These are phyloP conservation scores for Mormyrus lacerda DNA, from an alignment of 2,113 vertebrate genomes.

Conservation along the genomic window DNA sequence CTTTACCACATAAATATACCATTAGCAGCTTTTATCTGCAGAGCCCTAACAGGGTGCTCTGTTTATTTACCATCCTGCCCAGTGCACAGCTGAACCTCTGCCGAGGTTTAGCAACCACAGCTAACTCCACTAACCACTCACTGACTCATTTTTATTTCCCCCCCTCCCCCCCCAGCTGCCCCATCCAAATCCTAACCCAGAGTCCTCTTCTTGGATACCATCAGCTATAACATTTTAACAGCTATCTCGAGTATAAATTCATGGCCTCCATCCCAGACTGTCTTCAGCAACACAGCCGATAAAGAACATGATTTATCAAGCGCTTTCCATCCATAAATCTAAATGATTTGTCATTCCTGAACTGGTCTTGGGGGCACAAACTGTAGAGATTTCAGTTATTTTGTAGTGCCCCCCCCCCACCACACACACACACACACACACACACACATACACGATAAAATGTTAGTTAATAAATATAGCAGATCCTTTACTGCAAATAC, in stretches of 20 bases:
- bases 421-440: too few relatives aligned
- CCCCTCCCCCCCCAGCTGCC: background rate
- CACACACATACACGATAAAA: background rate
- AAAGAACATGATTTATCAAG: background rate
- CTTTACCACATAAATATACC: slow-evolving; percentile 4
- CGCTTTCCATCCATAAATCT: background rate
- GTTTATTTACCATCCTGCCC: background rate
- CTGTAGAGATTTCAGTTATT: background rate
- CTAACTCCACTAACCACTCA: background rate
- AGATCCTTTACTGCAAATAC: background rate
- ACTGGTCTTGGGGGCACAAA: background rate
- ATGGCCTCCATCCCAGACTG: background rate
- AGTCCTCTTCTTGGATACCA: background rate
- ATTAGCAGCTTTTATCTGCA: background rate
- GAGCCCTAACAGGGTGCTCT: background rate
- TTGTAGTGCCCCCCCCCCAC: background rate
- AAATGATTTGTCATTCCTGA: background rate
- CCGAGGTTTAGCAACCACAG: background rate
- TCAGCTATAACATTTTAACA: slow-evolving; percentile 2
- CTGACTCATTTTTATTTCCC: background rate
- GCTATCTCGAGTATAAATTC: background rate
- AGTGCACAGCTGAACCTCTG: too few relatives aligned
- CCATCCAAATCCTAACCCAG: background rate
- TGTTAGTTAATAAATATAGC: background rate
- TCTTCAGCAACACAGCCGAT: background rate